Evolutionary conservation across 2,113 vertebrate genomes (phyloP).

Genomic region (Ochotona curzoniae): DNA sequence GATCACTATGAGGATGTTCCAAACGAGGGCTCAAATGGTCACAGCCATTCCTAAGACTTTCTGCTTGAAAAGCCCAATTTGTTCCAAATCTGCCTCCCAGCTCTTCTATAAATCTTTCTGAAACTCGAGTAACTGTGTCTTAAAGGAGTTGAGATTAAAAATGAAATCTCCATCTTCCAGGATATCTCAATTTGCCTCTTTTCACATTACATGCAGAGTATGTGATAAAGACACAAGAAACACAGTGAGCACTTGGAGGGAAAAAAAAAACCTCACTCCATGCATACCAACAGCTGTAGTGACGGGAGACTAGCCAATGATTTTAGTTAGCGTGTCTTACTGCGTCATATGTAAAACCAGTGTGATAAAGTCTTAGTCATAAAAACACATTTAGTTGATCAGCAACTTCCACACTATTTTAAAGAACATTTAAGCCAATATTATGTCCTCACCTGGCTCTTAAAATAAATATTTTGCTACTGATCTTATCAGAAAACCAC

Average conservation of each 20-base stretch:
- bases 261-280: not conserved
- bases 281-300: not conserved
- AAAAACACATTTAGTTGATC: not conserved
- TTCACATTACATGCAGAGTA: not conserved
- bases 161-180: not conserved
- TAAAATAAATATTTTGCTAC: not conserved
- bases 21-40: not conserved
- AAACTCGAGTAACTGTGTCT: not conserved
- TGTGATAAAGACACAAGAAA: not conserved
- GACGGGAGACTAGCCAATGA: not conserved
- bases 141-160: constrained; percentile 3
- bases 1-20: not conserved
- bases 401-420: not conserved
- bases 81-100: not conserved
- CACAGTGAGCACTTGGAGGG: not conserved
- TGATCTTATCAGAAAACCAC: not conserved
- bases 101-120: not conserved
- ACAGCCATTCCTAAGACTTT: constrained; percentile 17
- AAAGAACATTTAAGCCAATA: not conserved
- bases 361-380: not conserved
- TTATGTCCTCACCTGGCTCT: not conserved
- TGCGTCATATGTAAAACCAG: not conserved
- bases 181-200: not conserved
- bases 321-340: constrained; percentile 24
- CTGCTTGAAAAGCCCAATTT: constrained; percentile 3